Evolutionary conservation across 2,888 invertebrate genomes (phyloP).

Genomic region (Tinea trinotella): DNA sequence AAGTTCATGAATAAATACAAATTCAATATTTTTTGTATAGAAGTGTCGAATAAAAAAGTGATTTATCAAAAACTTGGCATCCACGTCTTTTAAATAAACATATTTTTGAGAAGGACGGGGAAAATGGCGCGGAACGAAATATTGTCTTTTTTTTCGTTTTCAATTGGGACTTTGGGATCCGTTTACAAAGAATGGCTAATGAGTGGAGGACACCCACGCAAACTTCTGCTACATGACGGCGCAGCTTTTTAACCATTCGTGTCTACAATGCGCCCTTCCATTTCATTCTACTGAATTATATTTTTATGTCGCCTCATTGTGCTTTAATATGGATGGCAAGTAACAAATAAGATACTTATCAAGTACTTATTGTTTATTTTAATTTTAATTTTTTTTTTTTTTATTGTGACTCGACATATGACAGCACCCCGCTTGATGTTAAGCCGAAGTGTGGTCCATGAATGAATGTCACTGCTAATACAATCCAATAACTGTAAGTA

Average conservation of each 20-base stretch:
- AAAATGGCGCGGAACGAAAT: slow-evolving; percentile 57
- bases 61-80: slow-evolving; percentile 63
- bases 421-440: too few relatives aligned
- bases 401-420: too few relatives aligned
- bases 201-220: slow-evolving; percentile 65
- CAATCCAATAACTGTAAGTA: too few relatives aligned
- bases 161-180: slow-evolving; percentile 33
- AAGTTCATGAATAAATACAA: slow-evolving; percentile 66
- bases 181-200: slow-evolving; percentile 55
- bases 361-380: too few relatives aligned
- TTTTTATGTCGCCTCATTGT: too few relatives aligned
- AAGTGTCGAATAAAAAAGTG: slow-evolving; percentile 59
- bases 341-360: background rate
- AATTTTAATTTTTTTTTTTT: too few relatives aligned
- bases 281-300: background rate
- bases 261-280: background rate
- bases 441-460: too few relatives aligned
- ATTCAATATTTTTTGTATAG: slow-evolving; percentile 64
- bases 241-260: slow-evolving; percentile 32
- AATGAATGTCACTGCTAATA: too few relatives aligned
- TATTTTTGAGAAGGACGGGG: slow-evolving; percentile 58
- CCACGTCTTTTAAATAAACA: slow-evolving; percentile 68
- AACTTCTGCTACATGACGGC: slow-evolving; percentile 33
- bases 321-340: background rate
- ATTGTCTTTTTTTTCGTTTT: slow-evolving; percentile 35